Base-by-base conservation (phyloP, 2,113 vertebrate species). In the Scomber scombrus region DNA sequence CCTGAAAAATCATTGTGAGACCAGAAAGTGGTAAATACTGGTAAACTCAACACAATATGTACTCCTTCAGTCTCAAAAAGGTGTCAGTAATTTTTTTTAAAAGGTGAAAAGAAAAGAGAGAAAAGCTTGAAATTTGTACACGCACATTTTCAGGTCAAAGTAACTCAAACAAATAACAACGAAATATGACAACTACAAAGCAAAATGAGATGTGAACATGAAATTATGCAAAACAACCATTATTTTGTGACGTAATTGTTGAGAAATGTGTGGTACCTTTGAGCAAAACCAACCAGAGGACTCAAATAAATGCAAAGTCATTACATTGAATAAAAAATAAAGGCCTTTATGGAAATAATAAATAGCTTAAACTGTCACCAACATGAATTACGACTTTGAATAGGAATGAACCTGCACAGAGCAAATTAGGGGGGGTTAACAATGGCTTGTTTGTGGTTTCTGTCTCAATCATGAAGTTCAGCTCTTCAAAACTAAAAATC, bases 51-150 rank as follows among this genome's bases (percentile, higher is more conserved):
- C 58, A n/a, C 12, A 72, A 55, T 15, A 16, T 18, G 51, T 26
- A 50, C 40, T 52, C n/a, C 60, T 51, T 55, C 23, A 66, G 63
- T 43, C 55, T 11, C 34, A 4, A 18, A 31, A 45, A 69, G 34
- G n/a, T 26, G 11, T 14, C 5, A 71, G 31, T 18, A 47, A 2
- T 26, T 26, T 1, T 26, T 34, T 26, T 13, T 9, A 2, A 21
- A 43, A 16, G 4, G 14, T 15, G 54, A 15, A 56, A 31, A 7
- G 19, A 63, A 5, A 47, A 58, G 45, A 34, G 15, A 50, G 19
- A 71, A 34, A 67, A 72, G 34, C 52, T 46, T 34, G 9, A 9
- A 82, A 49, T 76, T 80, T 80, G 68, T 72, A 85, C 75, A 82
- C 0, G 5, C 62, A 50, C 29, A 76, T 6, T 10, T 61, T 74